A percentile compares a stretch with the other conserved stretches of the same genome.
Evolutionary conservation across 2,797 vertebrate genomes (phyloP).

Genomic region (Gymnopithys bicolor): DNA sequence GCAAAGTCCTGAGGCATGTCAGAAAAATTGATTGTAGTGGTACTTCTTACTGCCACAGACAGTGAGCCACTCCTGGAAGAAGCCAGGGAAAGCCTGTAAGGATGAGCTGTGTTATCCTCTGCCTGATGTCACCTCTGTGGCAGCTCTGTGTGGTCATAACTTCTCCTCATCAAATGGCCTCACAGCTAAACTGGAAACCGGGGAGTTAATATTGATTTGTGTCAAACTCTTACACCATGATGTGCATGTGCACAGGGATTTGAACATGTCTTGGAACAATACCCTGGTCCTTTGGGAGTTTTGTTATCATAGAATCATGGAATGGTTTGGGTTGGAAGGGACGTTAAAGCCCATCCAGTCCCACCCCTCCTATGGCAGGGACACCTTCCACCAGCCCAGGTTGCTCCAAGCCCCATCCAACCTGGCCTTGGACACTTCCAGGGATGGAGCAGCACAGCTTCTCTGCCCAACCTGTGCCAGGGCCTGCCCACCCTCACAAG

Average conservation of each 20-base stretch:
- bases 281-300: accelerated
- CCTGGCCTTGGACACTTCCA: neutral
- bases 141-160: neutral
- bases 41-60: neutral
- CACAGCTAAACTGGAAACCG: neutral
- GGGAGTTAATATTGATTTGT: neutral
- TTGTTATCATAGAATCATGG: neutral
- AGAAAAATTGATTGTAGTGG: neutral
- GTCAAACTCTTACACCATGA: accelerated
- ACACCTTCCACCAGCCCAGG: neutral
- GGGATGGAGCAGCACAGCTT: neutral
- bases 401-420: neutral
- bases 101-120: neutral
- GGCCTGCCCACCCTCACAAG: neutral
- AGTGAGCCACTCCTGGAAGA: accelerated
- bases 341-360: accelerated
- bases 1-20: neutral
- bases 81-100: neutral
- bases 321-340: neutral
- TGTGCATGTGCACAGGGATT: neutral
- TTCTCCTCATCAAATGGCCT: neutral
- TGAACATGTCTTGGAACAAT: accelerated
- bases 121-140: neutral
- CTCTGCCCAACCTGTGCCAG: neutral
- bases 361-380: neutral